Percentiles rank a stretch among this genome's conserved stretches.
Conservation (phyloP, 2,888 invertebrate genomes). For the Hedya salicella region DNA sequence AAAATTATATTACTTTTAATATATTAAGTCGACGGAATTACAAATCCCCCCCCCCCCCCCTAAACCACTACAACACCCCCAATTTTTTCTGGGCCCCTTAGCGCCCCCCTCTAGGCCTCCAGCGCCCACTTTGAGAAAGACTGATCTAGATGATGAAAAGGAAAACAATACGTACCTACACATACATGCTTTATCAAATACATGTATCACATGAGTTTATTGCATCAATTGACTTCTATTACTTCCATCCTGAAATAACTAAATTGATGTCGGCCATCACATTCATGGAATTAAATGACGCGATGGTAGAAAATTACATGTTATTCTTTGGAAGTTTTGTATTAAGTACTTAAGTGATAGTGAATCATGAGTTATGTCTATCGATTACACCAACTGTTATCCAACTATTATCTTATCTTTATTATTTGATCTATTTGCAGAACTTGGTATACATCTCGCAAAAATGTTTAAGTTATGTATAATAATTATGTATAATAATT, state of each 20-base stretch:
- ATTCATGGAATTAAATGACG: conserved; percentile 8
- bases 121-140: no score
- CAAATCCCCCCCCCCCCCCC: no score
- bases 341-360: not conserved
- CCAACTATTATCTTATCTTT: conserved; percentile 1
- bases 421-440: not conserved
- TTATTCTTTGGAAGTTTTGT: conserved; percentile 2
- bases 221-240: conserved; percentile 60
- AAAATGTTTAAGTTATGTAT: no score
- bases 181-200: no score
- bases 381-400: not conserved
- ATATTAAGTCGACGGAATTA: no score
- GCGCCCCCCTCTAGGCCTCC: no score
- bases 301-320: not conserved
- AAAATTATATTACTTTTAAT: no score
- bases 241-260: conserved; percentile 21
- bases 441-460: conserved; percentile 30
- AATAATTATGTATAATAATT: no score
- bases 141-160: no score
- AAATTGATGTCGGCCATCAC: conserved; percentile 44
- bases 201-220: conserved; percentile 51
- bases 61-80: no score
- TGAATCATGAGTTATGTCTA: conserved; percentile 14
- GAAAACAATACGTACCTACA: no score
- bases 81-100: no score